phyloP scores from a whole-genome alignment of 2,888 invertebrate genomes.

The Diadegma fenestrale region DNA sequence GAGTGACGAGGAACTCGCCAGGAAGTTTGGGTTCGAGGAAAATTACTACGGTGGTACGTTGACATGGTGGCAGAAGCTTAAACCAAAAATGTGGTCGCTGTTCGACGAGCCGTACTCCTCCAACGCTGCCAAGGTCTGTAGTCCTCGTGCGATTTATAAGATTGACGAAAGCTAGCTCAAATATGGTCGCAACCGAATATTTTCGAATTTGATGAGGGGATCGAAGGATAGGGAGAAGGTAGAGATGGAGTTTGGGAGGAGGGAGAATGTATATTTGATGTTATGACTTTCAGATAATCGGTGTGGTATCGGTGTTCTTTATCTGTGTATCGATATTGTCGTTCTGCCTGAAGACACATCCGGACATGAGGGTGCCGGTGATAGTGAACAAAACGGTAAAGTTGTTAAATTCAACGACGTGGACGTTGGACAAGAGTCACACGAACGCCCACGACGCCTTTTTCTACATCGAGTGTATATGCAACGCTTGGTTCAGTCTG shows the following conservation, averaged over 20 bases:
- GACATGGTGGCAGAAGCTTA: constrained; percentile 98
- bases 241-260: constrained; percentile 9
- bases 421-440: constrained; percentile 95
- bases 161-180: no score
- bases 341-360: constrained; percentile 99
- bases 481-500: constrained; percentile 99
- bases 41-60: constrained; percentile 96
- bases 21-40: constrained; percentile 98
- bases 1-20: constrained; percentile 98
- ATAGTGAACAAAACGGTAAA: constrained; percentile 92
- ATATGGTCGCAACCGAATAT: no score
- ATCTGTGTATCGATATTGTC: constrained; percentile 99
- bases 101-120: constrained; percentile 99
- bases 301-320: constrained; percentile 99
- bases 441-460: constrained; percentile 99
- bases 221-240: background rate
- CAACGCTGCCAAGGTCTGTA: constrained; percentile 95
- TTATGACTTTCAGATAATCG: constrained; percentile 93
- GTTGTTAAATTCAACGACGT: constrained; percentile 90
- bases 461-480: constrained; percentile 99
- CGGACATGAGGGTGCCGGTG: constrained; percentile 97
- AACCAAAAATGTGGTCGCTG: constrained; percentile 99
- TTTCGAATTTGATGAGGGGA: background rate
- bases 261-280: constrained; percentile 18
- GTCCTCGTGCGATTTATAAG: background rate